Percentiles rank a stretch among this genome's conserved stretches.
These are phyloP conservation scores for Aphodius granarius DNA, from an alignment of 2,888 invertebrate species.

Conservation along the genomic window DNA sequence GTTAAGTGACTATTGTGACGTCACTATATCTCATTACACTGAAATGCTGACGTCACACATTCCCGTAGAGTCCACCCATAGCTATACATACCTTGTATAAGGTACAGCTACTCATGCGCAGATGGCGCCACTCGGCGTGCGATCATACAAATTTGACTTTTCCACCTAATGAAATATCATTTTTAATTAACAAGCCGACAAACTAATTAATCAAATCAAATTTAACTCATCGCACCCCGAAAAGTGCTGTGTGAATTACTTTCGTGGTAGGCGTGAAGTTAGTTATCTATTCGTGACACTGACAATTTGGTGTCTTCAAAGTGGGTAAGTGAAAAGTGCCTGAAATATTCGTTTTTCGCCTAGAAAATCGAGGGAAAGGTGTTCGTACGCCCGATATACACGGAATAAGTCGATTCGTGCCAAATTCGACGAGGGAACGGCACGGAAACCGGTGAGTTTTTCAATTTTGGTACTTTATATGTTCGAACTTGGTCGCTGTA, in stretches of 20 bases:
- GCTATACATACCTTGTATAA: no score
- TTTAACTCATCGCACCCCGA: not conserved
- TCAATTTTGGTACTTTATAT: not conserved
- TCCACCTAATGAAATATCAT: not conserved
- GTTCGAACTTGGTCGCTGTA: not conserved
- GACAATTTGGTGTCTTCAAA: not conserved
- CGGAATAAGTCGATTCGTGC: not conserved
- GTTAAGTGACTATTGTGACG: no score
- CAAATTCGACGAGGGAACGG: not conserved
- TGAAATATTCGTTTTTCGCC: not conserved
- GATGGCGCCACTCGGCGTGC: not conserved
- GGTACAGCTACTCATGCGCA: no score
- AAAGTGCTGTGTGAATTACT: not conserved
- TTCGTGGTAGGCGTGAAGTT: not conserved
- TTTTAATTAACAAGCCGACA: not conserved
- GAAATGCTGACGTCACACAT: no score
- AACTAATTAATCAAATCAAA: not conserved
- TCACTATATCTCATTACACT: no score
- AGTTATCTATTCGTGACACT: not conserved
- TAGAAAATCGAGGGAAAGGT: not conserved
- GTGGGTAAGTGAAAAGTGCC: not conserved
- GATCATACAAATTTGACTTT: not conserved
- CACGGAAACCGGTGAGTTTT: not conserved
- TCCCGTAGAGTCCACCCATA: no score
- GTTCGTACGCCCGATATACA: not conserved